Conservation (phyloP, 2,888 invertebrate species). For the Zele albiditarsus region DNA sequence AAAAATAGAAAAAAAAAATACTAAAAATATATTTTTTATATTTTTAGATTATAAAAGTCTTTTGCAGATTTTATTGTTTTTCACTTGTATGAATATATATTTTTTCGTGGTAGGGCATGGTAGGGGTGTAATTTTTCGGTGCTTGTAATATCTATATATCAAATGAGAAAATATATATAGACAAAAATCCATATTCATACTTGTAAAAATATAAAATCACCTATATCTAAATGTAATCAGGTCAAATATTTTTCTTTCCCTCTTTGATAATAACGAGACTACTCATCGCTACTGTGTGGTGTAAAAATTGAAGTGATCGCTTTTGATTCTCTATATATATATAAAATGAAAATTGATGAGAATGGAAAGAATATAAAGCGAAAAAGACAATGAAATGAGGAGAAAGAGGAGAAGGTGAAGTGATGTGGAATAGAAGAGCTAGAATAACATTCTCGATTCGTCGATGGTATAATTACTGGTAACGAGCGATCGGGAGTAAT, state of each 20-base stretch:
- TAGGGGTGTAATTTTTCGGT: no score
- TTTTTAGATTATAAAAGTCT: no score
- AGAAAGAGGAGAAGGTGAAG: neutral
- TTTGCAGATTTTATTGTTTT: no score
- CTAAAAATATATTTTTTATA: no score
- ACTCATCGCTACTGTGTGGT: neutral
- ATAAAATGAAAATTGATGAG: neutral
- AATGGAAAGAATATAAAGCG: constrained; percentile 1
- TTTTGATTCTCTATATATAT: neutral
- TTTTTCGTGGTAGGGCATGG: no score
- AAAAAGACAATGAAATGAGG: constrained; percentile 5
- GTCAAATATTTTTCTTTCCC: constrained; percentile 17
- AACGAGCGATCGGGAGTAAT: constrained; percentile 40
- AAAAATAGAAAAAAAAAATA: no score
- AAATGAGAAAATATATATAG: no score
- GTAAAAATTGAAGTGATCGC: neutral
- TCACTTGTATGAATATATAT: no score
- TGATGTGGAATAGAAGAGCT: neutral
- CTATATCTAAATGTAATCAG: neutral
- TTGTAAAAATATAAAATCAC: no score
- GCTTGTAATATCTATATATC: no score
- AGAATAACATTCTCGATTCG: constrained; percentile 31
- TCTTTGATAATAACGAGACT: constrained; percentile 12
- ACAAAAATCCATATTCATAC: no score
- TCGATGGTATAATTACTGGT: constrained; percentile 40